Evolutionary conservation across 92 coral and sea anemone species (phyloP).

Genomic region (Epizoanthus ramosus): DNA sequence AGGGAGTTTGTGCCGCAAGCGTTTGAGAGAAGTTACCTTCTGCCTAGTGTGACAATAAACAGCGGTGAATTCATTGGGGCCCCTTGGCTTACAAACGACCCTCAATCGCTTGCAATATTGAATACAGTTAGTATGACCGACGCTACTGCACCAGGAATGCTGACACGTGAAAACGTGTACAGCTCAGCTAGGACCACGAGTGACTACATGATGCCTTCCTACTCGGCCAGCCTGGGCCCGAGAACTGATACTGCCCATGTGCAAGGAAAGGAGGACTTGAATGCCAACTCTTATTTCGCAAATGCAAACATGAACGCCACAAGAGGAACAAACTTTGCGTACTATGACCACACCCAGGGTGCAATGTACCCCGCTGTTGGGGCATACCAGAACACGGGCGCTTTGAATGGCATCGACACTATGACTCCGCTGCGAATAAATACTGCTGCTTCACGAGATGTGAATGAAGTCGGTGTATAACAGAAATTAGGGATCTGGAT

Average conservation of each 20-base stretch:
- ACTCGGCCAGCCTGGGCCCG: conserved; percentile 4
- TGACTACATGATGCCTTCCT: conserved; percentile 21
- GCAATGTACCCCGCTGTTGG: conserved; percentile 12
- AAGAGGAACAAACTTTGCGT: conserved; percentile 12
- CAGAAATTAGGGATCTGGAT: background rate
- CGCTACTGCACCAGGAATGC: conserved; percentile 28
- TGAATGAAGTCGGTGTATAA: conserved; percentile 28
- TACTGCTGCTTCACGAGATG: conserved; percentile 21
- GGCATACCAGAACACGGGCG: conserved; percentile 17
- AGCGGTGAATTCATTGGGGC: conserved; percentile 57
- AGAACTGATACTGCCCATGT: conserved; percentile 3
- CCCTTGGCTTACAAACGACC: conserved; percentile 71
- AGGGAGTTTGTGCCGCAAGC: conserved; percentile 22
- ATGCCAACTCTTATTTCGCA: conserved; percentile 16
- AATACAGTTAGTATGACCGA: conserved; percentile 65
- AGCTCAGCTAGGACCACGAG: conserved; percentile 11
- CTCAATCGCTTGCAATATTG: conserved; percentile 66
- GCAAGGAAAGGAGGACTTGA: conserved; percentile 36
- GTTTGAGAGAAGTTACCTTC: conserved; percentile 61
- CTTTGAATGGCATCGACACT: background rate
- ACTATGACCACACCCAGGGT: conserved; percentile 34
- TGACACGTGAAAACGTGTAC: conserved; percentile 32
- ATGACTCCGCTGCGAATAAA: conserved; percentile 38
- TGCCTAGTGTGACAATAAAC: conserved; percentile 47
- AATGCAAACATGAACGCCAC: conserved; percentile 16